These are phyloP conservation scores for Aphrocallistes beatrix DNA, from an alignment of 37 sponge, comb jelly and placozoan genomes.

Conservation along the genomic window DNA sequence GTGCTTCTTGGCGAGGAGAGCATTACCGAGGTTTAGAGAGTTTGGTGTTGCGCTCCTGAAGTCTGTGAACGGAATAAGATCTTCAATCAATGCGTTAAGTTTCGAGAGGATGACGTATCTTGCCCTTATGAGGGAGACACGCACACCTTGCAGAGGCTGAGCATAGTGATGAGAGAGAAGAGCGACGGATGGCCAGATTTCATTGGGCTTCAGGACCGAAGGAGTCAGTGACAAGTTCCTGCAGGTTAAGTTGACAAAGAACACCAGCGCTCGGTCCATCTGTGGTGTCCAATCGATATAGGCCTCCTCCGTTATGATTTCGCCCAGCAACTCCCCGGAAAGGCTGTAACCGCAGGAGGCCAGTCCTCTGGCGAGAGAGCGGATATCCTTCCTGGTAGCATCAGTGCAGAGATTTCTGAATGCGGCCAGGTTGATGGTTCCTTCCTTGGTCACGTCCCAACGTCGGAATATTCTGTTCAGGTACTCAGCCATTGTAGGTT, in stretches of 20 bases:
- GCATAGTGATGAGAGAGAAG: neutral
- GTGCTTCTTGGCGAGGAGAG: neutral
- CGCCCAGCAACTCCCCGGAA: neutral
- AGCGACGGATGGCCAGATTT: neutral
- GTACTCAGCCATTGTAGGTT: constrained; percentile 1
- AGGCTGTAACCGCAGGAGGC: neutral
- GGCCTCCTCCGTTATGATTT: neutral
- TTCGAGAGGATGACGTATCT: neutral
- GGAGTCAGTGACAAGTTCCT: neutral
- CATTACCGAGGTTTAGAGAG: neutral
- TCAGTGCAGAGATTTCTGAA: neutral
- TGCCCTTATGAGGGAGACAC: neutral
- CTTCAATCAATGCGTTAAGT: neutral
- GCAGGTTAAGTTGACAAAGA: neutral
- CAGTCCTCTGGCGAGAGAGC: neutral
- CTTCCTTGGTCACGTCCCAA: neutral
- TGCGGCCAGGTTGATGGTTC: neutral
- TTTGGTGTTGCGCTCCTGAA: neutral
- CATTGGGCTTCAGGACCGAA: neutral
- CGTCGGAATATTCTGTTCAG: neutral
- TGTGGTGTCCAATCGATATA: neutral
- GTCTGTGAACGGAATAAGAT: neutral
- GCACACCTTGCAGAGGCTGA: neutral
- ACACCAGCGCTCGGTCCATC: neutral
- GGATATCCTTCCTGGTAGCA: neutral